These are phyloP conservation scores for Anableps anableps DNA, from an alignment of 2,797 vertebrate genomes.

Conservation along the genomic window DNA sequence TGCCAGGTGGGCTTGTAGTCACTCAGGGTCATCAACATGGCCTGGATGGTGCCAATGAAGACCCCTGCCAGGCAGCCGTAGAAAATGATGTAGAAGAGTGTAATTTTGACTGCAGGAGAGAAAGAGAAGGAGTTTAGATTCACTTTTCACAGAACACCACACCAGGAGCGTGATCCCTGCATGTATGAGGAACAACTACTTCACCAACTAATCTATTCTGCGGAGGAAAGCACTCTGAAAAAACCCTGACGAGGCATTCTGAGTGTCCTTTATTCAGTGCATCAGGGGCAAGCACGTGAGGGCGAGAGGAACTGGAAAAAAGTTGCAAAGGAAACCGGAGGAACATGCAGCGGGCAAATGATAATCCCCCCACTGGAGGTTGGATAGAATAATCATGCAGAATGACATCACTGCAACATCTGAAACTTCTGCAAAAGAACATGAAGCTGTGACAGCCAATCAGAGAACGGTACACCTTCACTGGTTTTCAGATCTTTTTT, in stretches of 20 bases:
- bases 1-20: constrained; percentile 95
- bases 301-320: not conserved
- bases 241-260: not conserved
- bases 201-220: not conserved
- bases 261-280: not conserved
- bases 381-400: not conserved
- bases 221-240: not conserved
- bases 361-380: not conserved
- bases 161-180: not conserved
- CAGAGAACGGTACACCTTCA: not conserved
- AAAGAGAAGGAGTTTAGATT: not conserved
- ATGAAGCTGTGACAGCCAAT: not conserved
- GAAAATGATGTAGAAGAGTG: constrained; percentile 93
- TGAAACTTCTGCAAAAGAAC: not conserved
- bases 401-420: not conserved
- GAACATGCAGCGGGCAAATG: not conserved
- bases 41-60: constrained; percentile 97
- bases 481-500: not conserved
- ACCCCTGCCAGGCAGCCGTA: constrained; percentile 94
- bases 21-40: constrained; percentile 92
- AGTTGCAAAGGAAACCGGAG: not conserved
- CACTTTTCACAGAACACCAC: not conserved
- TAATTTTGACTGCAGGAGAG: constrained; percentile 89
- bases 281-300: not conserved
- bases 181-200: no score